These are phyloP conservation scores for Peromyscus nudipes DNA, from an alignment of 2,797 vertebrate species.

Conservation along the genomic window DNA sequence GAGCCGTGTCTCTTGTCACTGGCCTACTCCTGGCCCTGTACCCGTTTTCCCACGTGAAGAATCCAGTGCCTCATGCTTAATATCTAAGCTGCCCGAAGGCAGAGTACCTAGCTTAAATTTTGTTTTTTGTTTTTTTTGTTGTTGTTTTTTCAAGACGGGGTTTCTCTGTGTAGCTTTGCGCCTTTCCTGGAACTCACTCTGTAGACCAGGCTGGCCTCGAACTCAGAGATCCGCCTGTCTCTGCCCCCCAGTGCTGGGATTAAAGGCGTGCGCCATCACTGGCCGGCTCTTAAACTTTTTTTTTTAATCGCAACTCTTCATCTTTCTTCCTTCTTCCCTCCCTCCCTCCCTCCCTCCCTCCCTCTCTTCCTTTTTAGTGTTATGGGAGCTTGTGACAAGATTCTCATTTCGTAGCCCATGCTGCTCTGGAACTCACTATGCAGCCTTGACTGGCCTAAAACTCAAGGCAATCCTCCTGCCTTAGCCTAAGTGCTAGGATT, in stretches of 20 bases:
- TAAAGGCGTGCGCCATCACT: too few species aligned
- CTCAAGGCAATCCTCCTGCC: neutral
- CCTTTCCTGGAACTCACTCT: too few species aligned
- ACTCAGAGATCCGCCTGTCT: too few species aligned
- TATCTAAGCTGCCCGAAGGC: constrained; percentile 11
- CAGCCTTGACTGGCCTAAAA: neutral
- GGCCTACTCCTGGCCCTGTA: neutral
- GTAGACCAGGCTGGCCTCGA: too few species aligned
- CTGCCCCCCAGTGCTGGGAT: too few species aligned
- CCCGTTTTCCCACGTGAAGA: neutral
- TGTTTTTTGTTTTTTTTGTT: too few species aligned
- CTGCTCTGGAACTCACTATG: neutral
- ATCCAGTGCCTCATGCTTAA: neutral
- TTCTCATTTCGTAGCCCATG: neutral
- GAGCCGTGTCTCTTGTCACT: neutral
- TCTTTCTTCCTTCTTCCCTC: neutral
- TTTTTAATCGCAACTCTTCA: neutral
- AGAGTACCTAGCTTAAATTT: constrained; percentile 32
- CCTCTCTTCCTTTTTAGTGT: neutral
- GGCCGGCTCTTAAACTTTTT: neutral
- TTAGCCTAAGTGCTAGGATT: neutral
- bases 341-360: too few species aligned
- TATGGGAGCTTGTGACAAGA: neutral
- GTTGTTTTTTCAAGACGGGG: neutral
- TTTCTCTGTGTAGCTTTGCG: too few species aligned